phyloP scores from a whole-genome alignment of 2,888 invertebrate species.

The Drosophila quinaria region DNA sequence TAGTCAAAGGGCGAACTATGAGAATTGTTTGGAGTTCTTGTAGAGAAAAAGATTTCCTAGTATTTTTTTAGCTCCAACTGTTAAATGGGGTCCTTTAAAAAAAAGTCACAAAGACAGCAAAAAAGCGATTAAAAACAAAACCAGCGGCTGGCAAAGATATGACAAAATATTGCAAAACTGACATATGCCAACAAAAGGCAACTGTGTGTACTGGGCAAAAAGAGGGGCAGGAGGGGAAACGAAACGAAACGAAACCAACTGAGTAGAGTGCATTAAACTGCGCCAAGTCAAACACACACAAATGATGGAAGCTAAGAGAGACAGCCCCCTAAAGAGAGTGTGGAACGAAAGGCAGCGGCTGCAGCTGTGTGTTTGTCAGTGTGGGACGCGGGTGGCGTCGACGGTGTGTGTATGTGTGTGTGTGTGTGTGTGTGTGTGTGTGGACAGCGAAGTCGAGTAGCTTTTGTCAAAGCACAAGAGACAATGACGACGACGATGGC shows the following conservation, averaged over 20 bases:
- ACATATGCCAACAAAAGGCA: conserved; percentile 67
- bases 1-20: conserved; percentile 30
- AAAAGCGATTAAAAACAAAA: conserved; percentile 38
- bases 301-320: conserved; percentile 4
- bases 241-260: conserved; percentile 33
- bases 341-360: conserved; percentile 1
- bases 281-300: conserved; percentile 55
- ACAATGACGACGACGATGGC: conserved; percentile 32
- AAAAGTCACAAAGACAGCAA: conserved; percentile 21
- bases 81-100: conserved; percentile 35
- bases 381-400: conserved; percentile 6
- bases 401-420: not conserved
- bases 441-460: conserved; percentile 52
- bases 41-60: not conserved
- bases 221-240: not conserved
- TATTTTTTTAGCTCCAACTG: conserved; percentile 13
- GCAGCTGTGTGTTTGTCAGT: conserved; percentile 8
- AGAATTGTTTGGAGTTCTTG: conserved; percentile 14
- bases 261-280: conserved; percentile 73
- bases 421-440: conserved; percentile 9
- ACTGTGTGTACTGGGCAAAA: not conserved
- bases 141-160: conserved; percentile 29
- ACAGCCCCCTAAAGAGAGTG: conserved; percentile 1
- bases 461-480: conserved; percentile 46
- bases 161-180: conserved; percentile 39